Evolutionary conservation across 2,888 invertebrate species (phyloP).

Genomic region (Altica lythri): DNA sequence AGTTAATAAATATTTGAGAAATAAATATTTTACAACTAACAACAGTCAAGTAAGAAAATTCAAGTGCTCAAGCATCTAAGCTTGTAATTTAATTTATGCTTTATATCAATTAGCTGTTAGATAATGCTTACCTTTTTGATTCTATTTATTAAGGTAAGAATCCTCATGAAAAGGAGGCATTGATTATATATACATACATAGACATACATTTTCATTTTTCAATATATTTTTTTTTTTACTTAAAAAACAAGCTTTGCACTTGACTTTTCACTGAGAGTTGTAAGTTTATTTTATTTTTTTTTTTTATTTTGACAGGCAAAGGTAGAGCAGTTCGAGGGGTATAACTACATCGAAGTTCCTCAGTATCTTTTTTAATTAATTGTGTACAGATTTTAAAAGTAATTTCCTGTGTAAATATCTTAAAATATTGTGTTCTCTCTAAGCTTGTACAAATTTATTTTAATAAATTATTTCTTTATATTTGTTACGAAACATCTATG

Average conservation of each 20-base stretch:
- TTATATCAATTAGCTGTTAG: conserved; percentile 1
- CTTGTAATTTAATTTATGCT: not conserved
- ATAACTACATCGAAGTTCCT: conserved; percentile 22
- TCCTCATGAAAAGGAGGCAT: too few relatives aligned
- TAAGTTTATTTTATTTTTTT: conserved; percentile 13
- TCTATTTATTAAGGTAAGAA: too few relatives aligned
- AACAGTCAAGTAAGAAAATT: conserved; percentile 10
- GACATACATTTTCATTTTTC: too few relatives aligned
- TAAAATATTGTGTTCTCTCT: conserved; percentile 24
- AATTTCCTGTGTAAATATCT: conserved; percentile 18
- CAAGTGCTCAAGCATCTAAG: not conserved
- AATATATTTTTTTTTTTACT: too few relatives aligned
- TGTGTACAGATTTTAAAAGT: conserved; percentile 23
- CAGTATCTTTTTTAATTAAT: conserved; percentile 20
- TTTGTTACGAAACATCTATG: too few relatives aligned
- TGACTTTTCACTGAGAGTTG: conserved; percentile 13
- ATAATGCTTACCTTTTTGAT: too few relatives aligned
- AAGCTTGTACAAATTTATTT: conserved; percentile 22
- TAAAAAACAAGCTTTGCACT: conserved; percentile 9
- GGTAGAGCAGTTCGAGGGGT: conserved; percentile 35
- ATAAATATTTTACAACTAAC: conserved; percentile 20
- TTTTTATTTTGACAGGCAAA: conserved; percentile 45
- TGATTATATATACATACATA: too few relatives aligned
- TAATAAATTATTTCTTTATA: conserved; percentile 21
- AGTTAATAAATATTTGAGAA: conserved; percentile 18